These are phyloP conservation scores for Phalanger gymnotis DNA, from an alignment of 2,797 vertebrate genomes.

Conservation along the genomic window DNA sequence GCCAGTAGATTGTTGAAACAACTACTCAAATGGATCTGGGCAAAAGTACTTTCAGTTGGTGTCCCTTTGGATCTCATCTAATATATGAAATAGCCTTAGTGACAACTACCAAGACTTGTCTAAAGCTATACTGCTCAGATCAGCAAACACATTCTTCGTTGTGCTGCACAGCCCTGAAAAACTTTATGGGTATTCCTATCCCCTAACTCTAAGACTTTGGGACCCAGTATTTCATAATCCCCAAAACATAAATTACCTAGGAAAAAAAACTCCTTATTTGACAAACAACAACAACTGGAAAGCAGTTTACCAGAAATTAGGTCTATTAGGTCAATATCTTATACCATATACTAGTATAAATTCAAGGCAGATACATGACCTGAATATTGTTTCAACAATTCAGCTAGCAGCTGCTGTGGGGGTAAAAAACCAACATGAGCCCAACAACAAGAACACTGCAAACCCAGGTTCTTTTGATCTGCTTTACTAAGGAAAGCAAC, in stretches of 20 bases:
- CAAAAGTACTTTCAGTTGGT: background rate
- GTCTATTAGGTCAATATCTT: background rate
- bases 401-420: too few relatives aligned
- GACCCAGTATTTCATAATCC: background rate
- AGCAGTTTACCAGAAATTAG: background rate
- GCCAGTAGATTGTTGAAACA: too few relatives aligned
- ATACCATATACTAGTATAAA: background rate
- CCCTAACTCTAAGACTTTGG: background rate
- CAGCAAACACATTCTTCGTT: background rate
- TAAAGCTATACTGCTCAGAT: background rate
- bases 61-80: background rate
- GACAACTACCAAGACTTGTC: background rate
- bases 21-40: background rate
- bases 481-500: too few relatives aligned
- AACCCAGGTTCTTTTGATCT: too few relatives aligned
- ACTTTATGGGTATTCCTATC: background rate
- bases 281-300: background rate
- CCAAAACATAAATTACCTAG: background rate
- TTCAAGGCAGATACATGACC: background rate
- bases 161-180: background rate
- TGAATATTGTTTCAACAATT: too few relatives aligned
- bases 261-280: background rate
- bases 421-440: too few relatives aligned
- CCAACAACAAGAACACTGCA: too few relatives aligned
- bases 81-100: background rate